These are phyloP conservation scores for Casuarius casuarius DNA, from an alignment of 2,113 vertebrate genomes.

Conservation along the genomic window DNA sequence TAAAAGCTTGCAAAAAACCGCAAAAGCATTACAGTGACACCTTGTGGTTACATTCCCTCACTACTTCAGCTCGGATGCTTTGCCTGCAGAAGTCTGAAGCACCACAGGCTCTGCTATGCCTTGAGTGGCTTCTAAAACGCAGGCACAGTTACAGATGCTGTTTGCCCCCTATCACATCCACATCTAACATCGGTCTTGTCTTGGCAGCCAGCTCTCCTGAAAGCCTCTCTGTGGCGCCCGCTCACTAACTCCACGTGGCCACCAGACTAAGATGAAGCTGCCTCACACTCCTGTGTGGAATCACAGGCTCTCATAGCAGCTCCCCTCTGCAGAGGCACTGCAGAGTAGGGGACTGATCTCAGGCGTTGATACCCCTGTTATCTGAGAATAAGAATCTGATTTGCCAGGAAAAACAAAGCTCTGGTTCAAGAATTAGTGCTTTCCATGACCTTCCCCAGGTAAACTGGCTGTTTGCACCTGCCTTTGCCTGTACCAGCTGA, in stretches of 20 bases:
- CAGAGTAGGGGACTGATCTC: background rate
- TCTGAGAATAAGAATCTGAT: no score
- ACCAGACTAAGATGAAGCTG: background rate
- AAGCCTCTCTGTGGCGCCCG: no score
- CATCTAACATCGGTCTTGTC: background rate
- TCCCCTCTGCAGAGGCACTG: background rate
- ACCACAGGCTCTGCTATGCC: background rate
- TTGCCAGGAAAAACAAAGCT: no score
- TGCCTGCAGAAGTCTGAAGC: no score
- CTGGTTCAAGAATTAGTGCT: no score
- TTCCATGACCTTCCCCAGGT: no score
- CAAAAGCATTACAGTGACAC: background rate
- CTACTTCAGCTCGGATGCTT: background rate
- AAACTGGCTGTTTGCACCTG: no score
- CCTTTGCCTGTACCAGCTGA: no score
- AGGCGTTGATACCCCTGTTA: background rate
- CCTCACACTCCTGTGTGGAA: background rate
- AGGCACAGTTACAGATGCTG: background rate
- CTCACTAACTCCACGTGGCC: background rate
- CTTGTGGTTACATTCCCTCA: background rate
- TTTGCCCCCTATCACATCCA: background rate
- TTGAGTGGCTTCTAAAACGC: background rate
- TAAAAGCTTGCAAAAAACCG: accelerated
- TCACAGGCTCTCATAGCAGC: background rate
- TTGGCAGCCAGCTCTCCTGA: background rate